These are phyloP conservation scores for Oncorhynchus masou DNA, from an alignment of 2,113 vertebrate genomes.

Conservation along the genomic window DNA sequence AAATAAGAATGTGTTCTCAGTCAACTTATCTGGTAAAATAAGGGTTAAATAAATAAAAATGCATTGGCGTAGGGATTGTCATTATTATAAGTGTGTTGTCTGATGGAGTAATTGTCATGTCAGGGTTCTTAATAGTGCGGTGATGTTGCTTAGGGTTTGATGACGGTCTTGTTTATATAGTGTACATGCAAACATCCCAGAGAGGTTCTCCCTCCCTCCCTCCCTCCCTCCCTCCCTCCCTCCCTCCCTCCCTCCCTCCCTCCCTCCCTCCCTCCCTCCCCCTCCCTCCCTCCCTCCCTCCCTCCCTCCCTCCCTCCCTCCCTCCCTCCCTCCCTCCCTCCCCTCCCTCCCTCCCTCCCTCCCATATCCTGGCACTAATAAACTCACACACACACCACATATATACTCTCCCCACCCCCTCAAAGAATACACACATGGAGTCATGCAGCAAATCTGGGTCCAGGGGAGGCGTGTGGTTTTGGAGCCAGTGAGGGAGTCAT, in stretches of 20 bases:
- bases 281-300: neutral
- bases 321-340: neutral
- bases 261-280: neutral
- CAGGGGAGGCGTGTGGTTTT: slow-evolving; percentile 71
- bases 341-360: neutral
- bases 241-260: neutral
- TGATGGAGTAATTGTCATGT: slow-evolving; percentile 58
- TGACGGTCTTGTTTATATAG: neutral
- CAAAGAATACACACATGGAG: neutral
- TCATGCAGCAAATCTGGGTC: slow-evolving; percentile 67
- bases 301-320: neutral
- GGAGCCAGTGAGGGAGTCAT: slow-evolving; percentile 79
- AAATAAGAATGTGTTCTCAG: no score
- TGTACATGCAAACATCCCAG: neutral
- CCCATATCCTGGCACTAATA: neutral
- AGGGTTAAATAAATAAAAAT: no score
- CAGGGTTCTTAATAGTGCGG: slow-evolving; percentile 44
- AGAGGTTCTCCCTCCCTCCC: neutral
- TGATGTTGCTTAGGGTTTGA: neutral
- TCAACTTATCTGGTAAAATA: no score
- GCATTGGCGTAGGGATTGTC: slow-evolving; percentile 9
- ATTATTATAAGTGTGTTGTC: slow-evolving; percentile 57
- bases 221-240: neutral
- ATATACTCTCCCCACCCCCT: neutral
- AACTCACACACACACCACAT: neutral